Percentiles rank a stretch among this genome's conserved stretches.
Evolutionary conservation across 2,113 vertebrate species (phyloP).

Genomic region (Scortum barcoo): DNA sequence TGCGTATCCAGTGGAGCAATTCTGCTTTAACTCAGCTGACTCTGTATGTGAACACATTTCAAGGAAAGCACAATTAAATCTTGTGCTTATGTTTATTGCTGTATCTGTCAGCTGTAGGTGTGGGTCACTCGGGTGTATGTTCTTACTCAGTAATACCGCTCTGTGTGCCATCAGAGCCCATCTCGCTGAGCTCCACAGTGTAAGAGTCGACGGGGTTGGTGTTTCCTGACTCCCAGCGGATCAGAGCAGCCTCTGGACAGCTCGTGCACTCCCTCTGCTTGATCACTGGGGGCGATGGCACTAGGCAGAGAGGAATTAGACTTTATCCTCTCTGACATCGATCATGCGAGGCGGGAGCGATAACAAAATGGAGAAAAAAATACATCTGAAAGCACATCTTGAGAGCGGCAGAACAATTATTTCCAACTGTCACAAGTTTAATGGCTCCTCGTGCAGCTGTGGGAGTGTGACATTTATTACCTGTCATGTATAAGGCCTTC

Average conservation of each 20-base stretch:
- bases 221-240: constrained; percentile 94
- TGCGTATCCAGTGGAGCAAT: not conserved
- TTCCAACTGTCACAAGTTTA: not conserved
- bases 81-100: not conserved
- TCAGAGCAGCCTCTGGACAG: constrained; percentile 89
- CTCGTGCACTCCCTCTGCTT: constrained; percentile 84
- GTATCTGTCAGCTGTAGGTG: not conserved
- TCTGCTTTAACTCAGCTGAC: not conserved
- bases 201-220: constrained; percentile 95
- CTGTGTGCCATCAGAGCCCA: constrained; percentile 52
- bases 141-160: constrained; percentile 75
- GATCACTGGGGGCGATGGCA: constrained; percentile 88
- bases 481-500: constrained; percentile 91
- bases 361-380: constrained; percentile 56
- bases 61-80: not conserved
- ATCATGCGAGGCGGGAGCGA: constrained; percentile 22
- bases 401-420: constrained; percentile 3
- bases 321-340: not conserved
- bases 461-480: constrained; percentile 77
- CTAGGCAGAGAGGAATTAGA: constrained; percentile 72
- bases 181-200: constrained; percentile 89
- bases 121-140: not conserved
- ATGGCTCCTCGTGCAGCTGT: not conserved
- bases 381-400: not conserved
- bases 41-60: not conserved